Conservation (phyloP, 2,888 invertebrate species). For the Halocaridina rubra region DNA sequence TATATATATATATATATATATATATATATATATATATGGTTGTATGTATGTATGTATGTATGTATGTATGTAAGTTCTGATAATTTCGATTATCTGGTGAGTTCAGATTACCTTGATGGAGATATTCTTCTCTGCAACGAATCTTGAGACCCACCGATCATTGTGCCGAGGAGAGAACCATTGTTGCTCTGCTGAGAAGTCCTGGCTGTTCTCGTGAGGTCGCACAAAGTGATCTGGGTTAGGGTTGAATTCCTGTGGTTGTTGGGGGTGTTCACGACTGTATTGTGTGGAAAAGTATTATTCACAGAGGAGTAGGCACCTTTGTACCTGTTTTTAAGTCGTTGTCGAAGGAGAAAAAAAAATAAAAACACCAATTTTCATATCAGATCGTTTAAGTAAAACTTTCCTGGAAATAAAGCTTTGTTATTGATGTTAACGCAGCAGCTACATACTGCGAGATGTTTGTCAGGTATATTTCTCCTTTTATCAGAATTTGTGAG, state of each 20-base stretch:
- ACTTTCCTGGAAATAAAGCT: too few species aligned
- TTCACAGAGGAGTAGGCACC: slow-evolving; percentile 55
- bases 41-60: too few species aligned
- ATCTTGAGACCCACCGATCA: slow-evolving; percentile 35
- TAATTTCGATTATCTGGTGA: not conserved
- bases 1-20: too few species aligned
- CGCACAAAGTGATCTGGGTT: slow-evolving; percentile 61
- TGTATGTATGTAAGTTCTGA: not conserved
- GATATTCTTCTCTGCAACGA: slow-evolving; percentile 38
- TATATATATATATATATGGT: too few species aligned
- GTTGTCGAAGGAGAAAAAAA: not conserved
- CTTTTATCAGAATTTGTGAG: too few species aligned
- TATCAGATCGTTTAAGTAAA: too few species aligned
- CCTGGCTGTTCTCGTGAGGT: slow-evolving; percentile 34
- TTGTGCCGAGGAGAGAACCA: slow-evolving; percentile 37
- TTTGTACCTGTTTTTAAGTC: slow-evolving; percentile 28
- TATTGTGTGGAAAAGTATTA: slow-evolving; percentile 56
- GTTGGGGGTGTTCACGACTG: slow-evolving; percentile 31
- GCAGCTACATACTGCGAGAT: too few species aligned
- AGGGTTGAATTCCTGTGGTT: slow-evolving; percentile 58
- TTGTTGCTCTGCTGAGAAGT: slow-evolving; percentile 46
- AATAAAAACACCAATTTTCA: too few species aligned
- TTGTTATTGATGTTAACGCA: too few species aligned
- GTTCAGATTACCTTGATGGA: slow-evolving; percentile 19
- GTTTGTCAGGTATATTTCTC: too few species aligned